Conservation (phyloP, 2,797 vertebrate species). For the Vipera ursinii region DNA sequence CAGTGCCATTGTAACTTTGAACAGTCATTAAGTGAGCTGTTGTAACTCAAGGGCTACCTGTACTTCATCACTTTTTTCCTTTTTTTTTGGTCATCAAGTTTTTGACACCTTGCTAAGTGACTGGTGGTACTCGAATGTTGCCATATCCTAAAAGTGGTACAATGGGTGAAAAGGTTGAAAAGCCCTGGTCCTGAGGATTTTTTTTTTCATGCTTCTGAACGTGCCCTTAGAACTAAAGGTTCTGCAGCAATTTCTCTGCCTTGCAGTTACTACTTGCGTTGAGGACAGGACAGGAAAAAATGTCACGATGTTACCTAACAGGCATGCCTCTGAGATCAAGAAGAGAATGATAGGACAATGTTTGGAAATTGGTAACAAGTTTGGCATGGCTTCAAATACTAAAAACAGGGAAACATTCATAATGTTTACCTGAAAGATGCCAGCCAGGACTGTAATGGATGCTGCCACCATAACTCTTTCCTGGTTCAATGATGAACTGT, state of each 20-base stretch:
- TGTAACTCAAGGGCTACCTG: too few relatives aligned
- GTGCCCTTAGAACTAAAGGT: neutral
- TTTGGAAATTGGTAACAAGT: neutral
- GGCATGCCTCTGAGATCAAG: neutral
- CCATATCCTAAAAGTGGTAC: too few relatives aligned
- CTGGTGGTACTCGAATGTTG: too few relatives aligned
- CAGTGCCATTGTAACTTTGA: too few relatives aligned
- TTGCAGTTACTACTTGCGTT: neutral
- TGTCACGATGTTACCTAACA: neutral
- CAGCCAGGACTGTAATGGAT: slow-evolving; percentile 83
- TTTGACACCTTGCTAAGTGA: too few relatives aligned
- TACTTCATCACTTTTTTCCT: too few relatives aligned
- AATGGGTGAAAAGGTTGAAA: too few relatives aligned
- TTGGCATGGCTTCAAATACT: too few relatives aligned
- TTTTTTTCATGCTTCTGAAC: too few relatives aligned
- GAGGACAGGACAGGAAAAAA: neutral
- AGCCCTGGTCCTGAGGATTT: neutral
- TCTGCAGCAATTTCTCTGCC: too few relatives aligned
- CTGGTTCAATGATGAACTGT: slow-evolving; percentile 68
- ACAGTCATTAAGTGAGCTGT: too few relatives aligned
- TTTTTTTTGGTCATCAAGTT: too few relatives aligned
- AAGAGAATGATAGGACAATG: neutral
- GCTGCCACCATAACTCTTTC: slow-evolving; percentile 83
- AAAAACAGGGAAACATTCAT: neutral
- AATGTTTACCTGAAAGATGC: slow-evolving; percentile 87